These are phyloP conservation scores for Plebejus melissa DNA, from an alignment of 2,888 invertebrate genomes.

Conservation along the genomic window DNA sequence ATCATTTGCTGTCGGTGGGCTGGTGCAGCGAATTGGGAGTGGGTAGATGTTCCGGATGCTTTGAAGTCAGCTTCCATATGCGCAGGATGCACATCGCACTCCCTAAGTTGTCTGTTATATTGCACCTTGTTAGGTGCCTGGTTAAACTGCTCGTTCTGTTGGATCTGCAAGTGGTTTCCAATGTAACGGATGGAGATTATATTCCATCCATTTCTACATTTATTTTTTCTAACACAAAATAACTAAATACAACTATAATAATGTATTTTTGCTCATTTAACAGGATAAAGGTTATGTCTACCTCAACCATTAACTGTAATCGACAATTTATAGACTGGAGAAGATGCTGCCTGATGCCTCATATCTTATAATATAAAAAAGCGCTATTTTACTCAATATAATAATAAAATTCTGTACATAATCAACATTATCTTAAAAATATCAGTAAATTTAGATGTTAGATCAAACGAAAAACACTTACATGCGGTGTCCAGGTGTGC, in stretches of 20 bases:
- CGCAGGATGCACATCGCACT: not conserved
- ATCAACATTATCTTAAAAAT: not conserved
- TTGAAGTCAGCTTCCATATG: not conserved
- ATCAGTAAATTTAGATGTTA: not conserved
- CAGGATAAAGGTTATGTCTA: too few relatives aligned
- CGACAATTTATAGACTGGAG: too few relatives aligned
- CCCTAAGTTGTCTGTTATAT: not conserved
- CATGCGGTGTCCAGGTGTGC: not conserved
- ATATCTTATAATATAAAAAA: not conserved
- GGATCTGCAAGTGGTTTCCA: slow-evolving; percentile 2
- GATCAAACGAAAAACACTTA: not conserved
- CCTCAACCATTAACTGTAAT: too few relatives aligned
- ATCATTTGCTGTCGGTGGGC: slow-evolving; percentile 17
- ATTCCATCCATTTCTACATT: not conserved
- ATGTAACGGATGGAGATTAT: not conserved
- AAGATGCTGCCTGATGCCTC: too few relatives aligned
- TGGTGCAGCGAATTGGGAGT: not conserved
- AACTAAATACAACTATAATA: not conserved
- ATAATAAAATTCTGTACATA: too few relatives aligned
- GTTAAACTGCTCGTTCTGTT: slow-evolving; percentile 4
- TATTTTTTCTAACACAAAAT: not conserved
- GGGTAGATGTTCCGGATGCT: slow-evolving; percentile 20
- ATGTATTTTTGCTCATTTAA: not conserved
- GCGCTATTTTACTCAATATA: not conserved
- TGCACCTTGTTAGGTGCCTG: not conserved